phyloP scores from a whole-genome alignment of 1,140 invertebrate species.

The Drosophila subpulchrella region DNA sequence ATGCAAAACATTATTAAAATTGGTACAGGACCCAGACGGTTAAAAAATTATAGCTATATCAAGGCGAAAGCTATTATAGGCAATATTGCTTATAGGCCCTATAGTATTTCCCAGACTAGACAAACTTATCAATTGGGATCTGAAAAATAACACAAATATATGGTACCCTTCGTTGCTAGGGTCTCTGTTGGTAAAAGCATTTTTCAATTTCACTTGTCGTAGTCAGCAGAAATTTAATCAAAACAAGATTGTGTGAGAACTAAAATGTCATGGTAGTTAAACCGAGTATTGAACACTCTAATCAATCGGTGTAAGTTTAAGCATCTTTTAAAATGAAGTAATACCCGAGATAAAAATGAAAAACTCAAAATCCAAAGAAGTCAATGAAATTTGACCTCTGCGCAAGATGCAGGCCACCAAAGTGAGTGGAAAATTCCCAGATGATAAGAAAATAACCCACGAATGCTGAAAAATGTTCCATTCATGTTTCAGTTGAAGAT shows the following conservation, averaged over 20 bases:
- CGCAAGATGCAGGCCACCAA: slow-evolving; percentile 23
- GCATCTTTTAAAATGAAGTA: not conserved
- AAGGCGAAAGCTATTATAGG: not conserved
- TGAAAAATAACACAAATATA: not conserved
- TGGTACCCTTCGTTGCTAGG: slow-evolving; percentile 15
- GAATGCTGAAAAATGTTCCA: slow-evolving; percentile 43
- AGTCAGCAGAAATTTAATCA: slow-evolving; percentile 11
- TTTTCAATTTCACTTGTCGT: slow-evolving; percentile 3
- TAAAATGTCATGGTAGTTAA: not conserved
- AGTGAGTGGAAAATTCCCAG: slow-evolving; percentile 65
- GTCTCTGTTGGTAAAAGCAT: slow-evolving; percentile 2
- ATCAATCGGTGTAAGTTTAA: not conserved
- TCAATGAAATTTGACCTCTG: slow-evolving; percentile 18
- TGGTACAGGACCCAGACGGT: slow-evolving; percentile 1
- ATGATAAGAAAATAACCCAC: slow-evolving; percentile 52
- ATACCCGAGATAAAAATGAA: not conserved
- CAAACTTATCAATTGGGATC: not conserved
- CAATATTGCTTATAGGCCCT: not conserved
- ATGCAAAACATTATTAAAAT: slow-evolving; percentile 4
- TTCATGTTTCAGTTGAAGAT: slow-evolving; percentile 39
- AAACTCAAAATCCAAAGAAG: not conserved
- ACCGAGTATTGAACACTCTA: slow-evolving; percentile 4
- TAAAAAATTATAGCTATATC: not conserved
- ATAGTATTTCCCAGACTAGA: not conserved
- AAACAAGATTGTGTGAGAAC: slow-evolving; percentile 23